Conservation (phyloP, 2,888 invertebrate genomes). For the Lithodes maja region DNA sequence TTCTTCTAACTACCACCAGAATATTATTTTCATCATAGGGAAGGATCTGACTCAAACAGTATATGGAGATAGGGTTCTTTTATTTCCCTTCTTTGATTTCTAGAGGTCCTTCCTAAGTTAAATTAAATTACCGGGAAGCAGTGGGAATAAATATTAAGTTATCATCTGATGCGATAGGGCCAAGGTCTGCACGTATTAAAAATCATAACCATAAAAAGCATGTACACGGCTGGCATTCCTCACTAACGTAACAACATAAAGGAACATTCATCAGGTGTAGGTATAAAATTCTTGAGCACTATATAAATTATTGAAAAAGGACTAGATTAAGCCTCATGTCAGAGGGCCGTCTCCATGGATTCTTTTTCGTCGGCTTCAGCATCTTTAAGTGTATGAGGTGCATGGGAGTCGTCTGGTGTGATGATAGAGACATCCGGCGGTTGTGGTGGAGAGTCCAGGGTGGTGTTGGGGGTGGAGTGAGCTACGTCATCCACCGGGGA, state of each 20-base stretch:
- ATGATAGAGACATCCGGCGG: conserved; percentile 66
- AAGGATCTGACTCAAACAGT: too few species aligned
- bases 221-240: conserved; percentile 37
- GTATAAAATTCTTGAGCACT: conserved; percentile 60
- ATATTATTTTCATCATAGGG: too few species aligned
- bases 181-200: not conserved
- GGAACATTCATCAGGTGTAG: conserved; percentile 39
- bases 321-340: conserved; percentile 70
- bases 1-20: too few species aligned
- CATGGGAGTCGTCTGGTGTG: conserved; percentile 26
- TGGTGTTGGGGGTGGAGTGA: conserved; percentile 69
- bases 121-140: too few species aligned
- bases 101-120: too few species aligned
- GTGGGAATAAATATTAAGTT: too few species aligned
- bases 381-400: conserved; percentile 24
- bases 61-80: too few species aligned
- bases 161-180: too few species aligned
- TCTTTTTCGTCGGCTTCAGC: conserved; percentile 62
- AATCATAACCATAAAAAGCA: conserved; percentile 31
- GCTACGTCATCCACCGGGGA: conserved; percentile 47
- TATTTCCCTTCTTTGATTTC: too few species aligned
- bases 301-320: conserved; percentile 44
- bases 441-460: conserved; percentile 56
- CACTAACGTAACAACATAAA: conserved; percentile 27
- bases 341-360: conserved; percentile 70